Evolutionary conservation across 1,140 invertebrate genomes (phyloP).

Genomic region (Pantala flavescens): DNA sequence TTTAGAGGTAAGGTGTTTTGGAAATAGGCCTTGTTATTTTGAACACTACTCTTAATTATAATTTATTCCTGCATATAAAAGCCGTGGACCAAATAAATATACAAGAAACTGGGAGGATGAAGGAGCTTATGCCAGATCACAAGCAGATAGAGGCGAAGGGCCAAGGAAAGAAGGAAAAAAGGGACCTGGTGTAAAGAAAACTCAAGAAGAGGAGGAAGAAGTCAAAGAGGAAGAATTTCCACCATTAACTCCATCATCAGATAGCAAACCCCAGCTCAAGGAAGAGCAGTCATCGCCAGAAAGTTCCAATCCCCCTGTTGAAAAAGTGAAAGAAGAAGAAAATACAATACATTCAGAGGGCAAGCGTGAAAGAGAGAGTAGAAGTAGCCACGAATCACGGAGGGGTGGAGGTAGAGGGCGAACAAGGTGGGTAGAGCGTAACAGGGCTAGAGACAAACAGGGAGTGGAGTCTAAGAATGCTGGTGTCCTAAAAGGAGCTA

Average conservation of each 20-base stretch:
- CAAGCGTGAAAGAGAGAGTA: not conserved
- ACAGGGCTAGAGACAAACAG: not conserved
- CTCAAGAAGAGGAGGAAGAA: not conserved
- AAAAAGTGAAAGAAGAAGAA: not conserved
- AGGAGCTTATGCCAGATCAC: constrained; percentile 58
- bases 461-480: not conserved
- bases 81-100: constrained; percentile 82
- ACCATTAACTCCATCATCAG: constrained; percentile 10
- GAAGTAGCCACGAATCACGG: not conserved
- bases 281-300: not conserved
- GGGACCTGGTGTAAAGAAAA: not conserved
- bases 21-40: no score
- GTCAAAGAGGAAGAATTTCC: constrained; percentile 20
- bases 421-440: not conserved
- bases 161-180: constrained; percentile 12
- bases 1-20: no score
- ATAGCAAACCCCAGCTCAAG: not conserved
- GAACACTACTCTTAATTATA: no score
- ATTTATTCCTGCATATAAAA: no score
- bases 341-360: not conserved
- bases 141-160: constrained; percentile 17
- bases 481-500: not conserved
- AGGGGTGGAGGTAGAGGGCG: not conserved
- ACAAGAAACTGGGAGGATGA: constrained; percentile 86
- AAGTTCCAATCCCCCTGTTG: not conserved